Evolutionary conservation across 2,888 invertebrate genomes (phyloP).

Genomic region (Uloborus plumipes): DNA sequence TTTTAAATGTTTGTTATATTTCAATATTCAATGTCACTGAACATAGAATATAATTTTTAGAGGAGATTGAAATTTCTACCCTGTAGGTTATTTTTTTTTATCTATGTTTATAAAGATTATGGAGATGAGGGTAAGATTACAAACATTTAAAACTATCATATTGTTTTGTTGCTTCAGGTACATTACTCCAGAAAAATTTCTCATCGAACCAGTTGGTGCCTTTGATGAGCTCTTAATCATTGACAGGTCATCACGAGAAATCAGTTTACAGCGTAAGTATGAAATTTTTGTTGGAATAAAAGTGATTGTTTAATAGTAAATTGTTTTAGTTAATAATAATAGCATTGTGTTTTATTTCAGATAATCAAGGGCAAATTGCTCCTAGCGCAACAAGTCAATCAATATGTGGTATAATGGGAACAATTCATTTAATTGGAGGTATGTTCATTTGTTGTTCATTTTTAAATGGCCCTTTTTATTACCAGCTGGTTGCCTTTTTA

Average conservation of each 20-base stretch:
- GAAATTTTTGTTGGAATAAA: neutral
- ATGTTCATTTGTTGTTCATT: constrained; percentile 21
- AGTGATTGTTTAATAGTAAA: neutral
- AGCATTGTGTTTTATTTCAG: constrained; percentile 68
- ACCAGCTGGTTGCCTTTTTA: no score
- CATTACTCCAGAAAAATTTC: constrained; percentile 90
- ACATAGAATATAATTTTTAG: no score
- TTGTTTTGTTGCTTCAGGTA: constrained; percentile 76
- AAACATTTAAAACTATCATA: no score
- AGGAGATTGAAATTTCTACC: no score
- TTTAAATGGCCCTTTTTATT: neutral
- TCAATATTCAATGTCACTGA: no score
- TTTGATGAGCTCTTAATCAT: constrained; percentile 84
- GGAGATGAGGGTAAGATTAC: no score
- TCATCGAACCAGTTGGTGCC: constrained; percentile 83
- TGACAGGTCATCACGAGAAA: constrained; percentile 84
- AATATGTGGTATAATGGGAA: constrained; percentile 91
- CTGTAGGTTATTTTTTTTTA: no score
- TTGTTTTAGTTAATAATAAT: neutral
- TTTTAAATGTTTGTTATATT: no score
- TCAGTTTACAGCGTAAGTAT: constrained; percentile 70
- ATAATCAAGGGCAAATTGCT: constrained; percentile 77
- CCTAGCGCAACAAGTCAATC: constrained; percentile 75
- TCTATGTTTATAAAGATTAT: no score
- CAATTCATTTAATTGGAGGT: constrained; percentile 82